Percentiles rank a stretch among this genome's conserved stretches.
Evolutionary conservation across 2,797 vertebrate genomes (phyloP).

Genomic region (Poecile montanus): DNA sequence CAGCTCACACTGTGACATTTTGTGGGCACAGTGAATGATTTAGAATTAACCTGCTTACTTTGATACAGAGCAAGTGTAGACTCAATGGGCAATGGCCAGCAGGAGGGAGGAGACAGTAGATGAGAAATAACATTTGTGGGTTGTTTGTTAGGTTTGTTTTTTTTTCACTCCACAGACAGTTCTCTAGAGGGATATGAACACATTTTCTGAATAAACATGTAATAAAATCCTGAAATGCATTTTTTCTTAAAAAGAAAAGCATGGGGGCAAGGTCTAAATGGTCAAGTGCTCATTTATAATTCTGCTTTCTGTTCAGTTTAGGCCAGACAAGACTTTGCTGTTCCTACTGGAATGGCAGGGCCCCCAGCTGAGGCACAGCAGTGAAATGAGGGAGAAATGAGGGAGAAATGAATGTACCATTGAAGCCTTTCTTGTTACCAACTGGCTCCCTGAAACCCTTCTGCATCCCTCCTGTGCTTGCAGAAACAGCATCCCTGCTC

Average conservation of each 20-base stretch:
- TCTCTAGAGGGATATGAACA: not conserved
- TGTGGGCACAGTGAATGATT: not conserved
- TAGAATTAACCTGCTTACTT: not conserved
- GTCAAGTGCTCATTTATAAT: not conserved
- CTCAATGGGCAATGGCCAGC: not conserved
- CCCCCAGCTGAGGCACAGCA: not conserved
- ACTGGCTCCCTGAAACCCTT: not conserved
- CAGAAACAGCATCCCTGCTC: not conserved
- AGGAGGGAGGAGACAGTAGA: not conserved
- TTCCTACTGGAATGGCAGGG: not conserved
- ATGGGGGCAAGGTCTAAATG: not conserved
- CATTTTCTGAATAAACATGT: not conserved
- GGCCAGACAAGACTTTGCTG: not conserved
- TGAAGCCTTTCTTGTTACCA: not conserved
- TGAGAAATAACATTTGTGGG: not conserved
- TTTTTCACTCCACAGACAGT: rapidly evolving
- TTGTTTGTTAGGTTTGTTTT: not conserved
- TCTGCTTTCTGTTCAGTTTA: not conserved
- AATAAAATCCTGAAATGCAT: not conserved
- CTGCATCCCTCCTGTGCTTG: not conserved
- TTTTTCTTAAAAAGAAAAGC: not conserved
- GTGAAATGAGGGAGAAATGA: not conserved
- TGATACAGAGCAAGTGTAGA: not conserved
- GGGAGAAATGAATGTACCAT: rapidly evolving
- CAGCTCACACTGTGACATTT: not conserved